phyloP scores from a whole-genome alignment of 2,797 vertebrate species.

The Chloroceryle amazona region DNA sequence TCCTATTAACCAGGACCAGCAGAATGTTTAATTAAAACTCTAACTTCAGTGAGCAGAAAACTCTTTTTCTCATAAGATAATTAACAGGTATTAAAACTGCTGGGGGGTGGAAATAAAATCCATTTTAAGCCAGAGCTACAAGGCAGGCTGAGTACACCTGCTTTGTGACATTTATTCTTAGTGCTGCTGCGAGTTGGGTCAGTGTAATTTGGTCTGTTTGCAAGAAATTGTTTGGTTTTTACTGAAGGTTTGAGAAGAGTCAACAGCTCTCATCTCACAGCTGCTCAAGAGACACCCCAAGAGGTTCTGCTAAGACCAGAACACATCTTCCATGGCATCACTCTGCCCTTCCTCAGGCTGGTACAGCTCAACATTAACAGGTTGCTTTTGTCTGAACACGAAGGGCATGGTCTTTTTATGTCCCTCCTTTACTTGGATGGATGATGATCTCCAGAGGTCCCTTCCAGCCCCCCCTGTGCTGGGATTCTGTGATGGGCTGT shows the following conservation, averaged over 20 bases:
- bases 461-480: not conserved
- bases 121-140: not conserved
- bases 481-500: not conserved
- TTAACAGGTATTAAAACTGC: not conserved
- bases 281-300: not conserved
- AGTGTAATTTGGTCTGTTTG: not conserved
- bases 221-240: not conserved
- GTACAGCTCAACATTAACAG: no score
- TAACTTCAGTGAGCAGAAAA: not conserved
- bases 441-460: not conserved
- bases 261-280: fast-evolving
- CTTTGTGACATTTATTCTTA: not conserved
- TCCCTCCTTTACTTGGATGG: not conserved
- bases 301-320: not conserved
- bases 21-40: slow-evolving; percentile 16
- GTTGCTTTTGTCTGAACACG: not conserved
- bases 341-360: not conserved
- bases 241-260: not conserved
- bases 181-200: not conserved
- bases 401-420: not conserved
- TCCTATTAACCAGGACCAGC: not conserved
- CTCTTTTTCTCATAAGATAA: not conserved
- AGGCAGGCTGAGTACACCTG: not conserved
- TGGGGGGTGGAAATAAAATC: not conserved
- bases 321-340: not conserved